These are phyloP conservation scores for Merodon equestris DNA, from an alignment of 2,888 invertebrate species.

Conservation along the genomic window DNA sequence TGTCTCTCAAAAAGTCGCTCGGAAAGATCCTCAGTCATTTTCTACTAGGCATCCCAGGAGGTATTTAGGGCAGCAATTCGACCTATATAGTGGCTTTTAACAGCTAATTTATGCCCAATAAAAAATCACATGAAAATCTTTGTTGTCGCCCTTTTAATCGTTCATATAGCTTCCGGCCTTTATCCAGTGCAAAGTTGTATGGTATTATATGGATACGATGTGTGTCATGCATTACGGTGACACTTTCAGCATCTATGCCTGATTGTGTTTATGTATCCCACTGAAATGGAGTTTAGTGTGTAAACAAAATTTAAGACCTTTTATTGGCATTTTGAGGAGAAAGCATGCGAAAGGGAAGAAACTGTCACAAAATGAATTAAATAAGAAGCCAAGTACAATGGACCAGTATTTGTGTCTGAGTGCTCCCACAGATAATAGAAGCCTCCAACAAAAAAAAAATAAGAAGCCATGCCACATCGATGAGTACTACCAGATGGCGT, in stretches of 20 bases:
- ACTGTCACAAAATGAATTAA: too few relatives aligned
- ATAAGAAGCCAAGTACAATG: too few relatives aligned
- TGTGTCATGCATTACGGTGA: conserved; percentile 26
- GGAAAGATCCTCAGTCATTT: too few relatives aligned
- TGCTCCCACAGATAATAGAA: too few relatives aligned
- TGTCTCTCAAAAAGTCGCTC: conserved; percentile 1
- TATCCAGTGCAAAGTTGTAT: conserved; percentile 26
- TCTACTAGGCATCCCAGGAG: too few relatives aligned
- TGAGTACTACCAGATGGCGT: conserved; percentile 30
- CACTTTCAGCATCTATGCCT: conserved; percentile 37
- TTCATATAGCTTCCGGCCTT: conserved; percentile 22
- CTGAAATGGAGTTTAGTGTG: conserved; percentile 56
- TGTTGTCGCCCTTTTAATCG: neutral
- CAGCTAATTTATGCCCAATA: conserved; percentile 66
- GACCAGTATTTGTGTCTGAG: too few relatives aligned
- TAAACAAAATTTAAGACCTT: conserved; percentile 68
- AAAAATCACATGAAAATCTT: conserved; percentile 51
- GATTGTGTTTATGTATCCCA: neutral
- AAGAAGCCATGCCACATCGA: conserved; percentile 15
- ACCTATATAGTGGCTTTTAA: conserved; percentile 39
- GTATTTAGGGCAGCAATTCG: too few relatives aligned
- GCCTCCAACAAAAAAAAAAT: too few relatives aligned
- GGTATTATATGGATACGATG: conserved; percentile 5
- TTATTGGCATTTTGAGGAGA: conserved; percentile 61
- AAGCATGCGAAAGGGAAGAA: neutral